Evolutionary conservation across 2,113 vertebrate genomes (phyloP), one percentile per base, ranked within the genome.

Genomic region (zebrafish (Danio rerio)): DNA sequence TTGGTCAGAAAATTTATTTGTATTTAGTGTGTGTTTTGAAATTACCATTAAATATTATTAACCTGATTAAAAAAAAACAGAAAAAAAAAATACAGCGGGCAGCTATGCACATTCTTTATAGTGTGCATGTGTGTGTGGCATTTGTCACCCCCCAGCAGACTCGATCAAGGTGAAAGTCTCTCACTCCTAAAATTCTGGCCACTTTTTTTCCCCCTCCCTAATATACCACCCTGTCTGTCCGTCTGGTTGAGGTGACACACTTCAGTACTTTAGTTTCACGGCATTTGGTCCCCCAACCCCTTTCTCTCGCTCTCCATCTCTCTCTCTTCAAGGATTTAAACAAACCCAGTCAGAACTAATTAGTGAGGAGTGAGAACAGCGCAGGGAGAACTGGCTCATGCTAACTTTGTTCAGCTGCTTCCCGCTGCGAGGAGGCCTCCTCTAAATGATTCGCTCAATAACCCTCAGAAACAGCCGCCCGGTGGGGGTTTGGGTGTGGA

Each of bases 331-430:
- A 90, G 90, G 90, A 93, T 93, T 94, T 94, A 95, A 94, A 92
- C 92, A 93, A 94, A 94, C 92, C 91, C 93, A 93, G 94, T 94
- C 94, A 94, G 92, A 92, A 89, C 91, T 92, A 95, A 95, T 95
- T 94, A 95, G 90, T 80, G 86, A 76, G 86, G 94, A 95, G 92
- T 90, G 92, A 93, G 93, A 91, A 90, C 94, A 94, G 93, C 84
- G 52, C 88, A 89, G 88, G 90, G 91, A 92, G 89, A 89, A 86
- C 89, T 89, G 87, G 91, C 89, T 92, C 92, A 92, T 92, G 90
- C 91, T 90, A 93, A 94, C 94, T 93, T 94, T 94, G 93, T 94
- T 94, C 94, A 94, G 93, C 93, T 94, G 93, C 90, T 93, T 94
- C 93, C 94, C 93, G 92, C 93, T 94, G 93, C 89, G 93, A 92